These are phyloP conservation scores for Siniperca knerii DNA, from an alignment of 2,113 vertebrate species.

Conservation along the genomic window DNA sequence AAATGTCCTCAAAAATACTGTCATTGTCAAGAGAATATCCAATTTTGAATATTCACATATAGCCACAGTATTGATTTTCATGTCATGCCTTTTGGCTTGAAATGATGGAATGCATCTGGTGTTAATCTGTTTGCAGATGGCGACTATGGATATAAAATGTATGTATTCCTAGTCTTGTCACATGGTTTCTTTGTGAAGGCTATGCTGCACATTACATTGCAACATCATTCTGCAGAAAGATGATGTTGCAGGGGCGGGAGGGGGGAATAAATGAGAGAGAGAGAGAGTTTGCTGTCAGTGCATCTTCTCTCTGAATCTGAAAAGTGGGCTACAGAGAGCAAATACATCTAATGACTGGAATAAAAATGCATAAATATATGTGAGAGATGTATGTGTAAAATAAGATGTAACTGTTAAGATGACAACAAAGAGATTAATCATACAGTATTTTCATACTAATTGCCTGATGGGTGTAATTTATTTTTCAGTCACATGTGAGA, in stretches of 20 bases:
- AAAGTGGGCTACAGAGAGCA: conserved; percentile 2
- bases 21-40: neutral
- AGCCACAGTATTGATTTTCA: neutral
- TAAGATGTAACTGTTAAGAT: neutral
- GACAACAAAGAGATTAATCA: neutral
- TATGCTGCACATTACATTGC: conserved; percentile 21
- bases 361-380: too few species aligned
- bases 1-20: neutral
- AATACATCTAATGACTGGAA: conserved; percentile 1
- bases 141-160: conserved; percentile 10
- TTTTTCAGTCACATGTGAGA: neutral
- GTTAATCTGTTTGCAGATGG: neutral
- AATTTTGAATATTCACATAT: neutral
- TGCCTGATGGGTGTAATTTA: neutral
- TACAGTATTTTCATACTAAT: neutral
- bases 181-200: conserved; percentile 31
- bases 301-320: conserved; percentile 15
- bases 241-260: conserved; percentile 6
- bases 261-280: neutral
- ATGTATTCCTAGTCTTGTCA: conserved; percentile 35
- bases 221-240: conserved; percentile 54
- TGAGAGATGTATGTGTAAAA: neutral
- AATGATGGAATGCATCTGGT: neutral
- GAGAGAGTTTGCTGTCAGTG: neutral
- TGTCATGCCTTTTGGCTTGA: neutral